phyloP scores from a whole-genome alignment of 1,140 invertebrate genomes.

The Dreissena polymorpha region DNA sequence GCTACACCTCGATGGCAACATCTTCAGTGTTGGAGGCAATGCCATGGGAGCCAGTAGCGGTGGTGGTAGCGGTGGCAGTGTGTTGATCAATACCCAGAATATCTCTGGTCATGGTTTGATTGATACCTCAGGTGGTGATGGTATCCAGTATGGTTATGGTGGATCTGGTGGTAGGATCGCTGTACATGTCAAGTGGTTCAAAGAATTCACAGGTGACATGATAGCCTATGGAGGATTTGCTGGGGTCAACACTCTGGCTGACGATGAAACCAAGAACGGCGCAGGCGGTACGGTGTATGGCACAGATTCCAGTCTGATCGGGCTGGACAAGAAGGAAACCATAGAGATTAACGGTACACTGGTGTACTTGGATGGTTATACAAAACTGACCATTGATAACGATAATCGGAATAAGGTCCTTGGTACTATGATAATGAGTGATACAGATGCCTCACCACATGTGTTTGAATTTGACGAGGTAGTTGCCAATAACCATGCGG shows the following conservation, averaged over 20 bases:
- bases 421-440: conserved; percentile 64
- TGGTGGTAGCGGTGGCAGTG: conserved; percentile 70
- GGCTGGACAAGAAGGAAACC: conserved; percentile 57
- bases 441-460: conserved; percentile 46
- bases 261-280: conserved; percentile 60
- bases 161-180: conserved; percentile 69
- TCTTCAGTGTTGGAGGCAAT: conserved; percentile 59
- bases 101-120: conserved; percentile 71
- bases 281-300: conserved; percentile 69
- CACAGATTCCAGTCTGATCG: conserved; percentile 57
- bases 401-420: conserved; percentile 68
- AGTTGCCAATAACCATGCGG: conserved; percentile 65
- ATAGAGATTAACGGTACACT: conserved; percentile 58
- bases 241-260: conserved; percentile 37
- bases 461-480: conserved; percentile 68
- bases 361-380: conserved; percentile 57
- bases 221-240: conserved; percentile 64
- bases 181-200: conserved; percentile 63
- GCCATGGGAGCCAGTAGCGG: conserved; percentile 59
- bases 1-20: conserved; percentile 67
- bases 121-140: conserved; percentile 62
- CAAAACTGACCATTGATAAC: conserved; percentile 69
- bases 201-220: conserved; percentile 65
- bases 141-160: conserved; percentile 60
- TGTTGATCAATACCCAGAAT: conserved; percentile 63